A percentile compares a stretch with the other conserved stretches of the same genome.
These are phyloP conservation scores for Pterocles gutturalis DNA, from an alignment of 2,113 vertebrate species.

Conservation along the genomic window DNA sequence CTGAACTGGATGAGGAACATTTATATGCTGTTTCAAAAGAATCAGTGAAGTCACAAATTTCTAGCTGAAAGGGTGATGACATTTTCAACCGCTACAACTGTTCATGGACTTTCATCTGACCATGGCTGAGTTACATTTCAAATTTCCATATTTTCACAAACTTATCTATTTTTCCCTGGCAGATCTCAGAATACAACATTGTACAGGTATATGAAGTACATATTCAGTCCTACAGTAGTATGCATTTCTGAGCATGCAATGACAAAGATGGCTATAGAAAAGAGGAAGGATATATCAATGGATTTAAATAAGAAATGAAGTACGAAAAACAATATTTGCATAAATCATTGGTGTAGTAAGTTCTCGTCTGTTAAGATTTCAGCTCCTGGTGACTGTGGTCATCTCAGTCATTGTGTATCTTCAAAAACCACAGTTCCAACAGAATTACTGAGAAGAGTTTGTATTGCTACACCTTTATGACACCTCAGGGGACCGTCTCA, in stretches of 20 bases:
- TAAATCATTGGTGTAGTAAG: background rate
- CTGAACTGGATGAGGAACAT: background rate
- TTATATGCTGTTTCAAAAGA: background rate
- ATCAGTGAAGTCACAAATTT: background rate
- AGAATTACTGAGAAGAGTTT: background rate
- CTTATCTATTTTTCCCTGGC: background rate
- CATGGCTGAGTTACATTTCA: background rate
- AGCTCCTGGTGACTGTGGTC: background rate
- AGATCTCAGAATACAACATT: background rate
- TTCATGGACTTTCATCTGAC: background rate
- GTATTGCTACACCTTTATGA: background rate
- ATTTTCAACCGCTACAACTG: background rate
- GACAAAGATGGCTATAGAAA: background rate
- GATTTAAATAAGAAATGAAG: background rate
- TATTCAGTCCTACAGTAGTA: background rate
- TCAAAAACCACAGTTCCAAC: background rate
- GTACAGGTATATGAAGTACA: background rate
- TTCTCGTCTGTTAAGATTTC: background rate
- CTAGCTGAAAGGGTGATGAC: background rate
- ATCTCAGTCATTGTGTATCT: background rate
- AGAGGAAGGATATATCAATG: background rate
- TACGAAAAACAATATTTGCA: background rate
- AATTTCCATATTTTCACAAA: background rate
- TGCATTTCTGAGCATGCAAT: background rate
- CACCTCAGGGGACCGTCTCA: background rate